A percentile compares a stretch with the other conserved stretches of the same genome.
phyloP scores from a whole-genome alignment of 2,113 vertebrate genomes.

The Vombatus ursinus region DNA sequence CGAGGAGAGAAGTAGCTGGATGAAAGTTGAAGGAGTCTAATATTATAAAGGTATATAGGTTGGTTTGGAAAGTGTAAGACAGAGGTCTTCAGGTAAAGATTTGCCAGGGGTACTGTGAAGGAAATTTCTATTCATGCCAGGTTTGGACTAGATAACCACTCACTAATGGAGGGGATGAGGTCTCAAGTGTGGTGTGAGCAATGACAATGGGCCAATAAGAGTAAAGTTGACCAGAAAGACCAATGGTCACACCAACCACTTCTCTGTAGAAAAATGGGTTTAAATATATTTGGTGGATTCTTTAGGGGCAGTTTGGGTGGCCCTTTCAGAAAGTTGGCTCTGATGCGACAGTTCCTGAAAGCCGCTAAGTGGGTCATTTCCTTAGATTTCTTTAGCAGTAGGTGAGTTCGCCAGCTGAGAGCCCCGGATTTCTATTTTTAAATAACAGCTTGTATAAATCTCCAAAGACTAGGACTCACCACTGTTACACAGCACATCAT shows the following conservation, averaged over 20 bases:
- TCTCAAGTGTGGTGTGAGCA: background rate
- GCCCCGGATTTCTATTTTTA: slow-evolving; percentile 83
- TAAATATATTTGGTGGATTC: background rate
- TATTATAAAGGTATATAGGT: background rate
- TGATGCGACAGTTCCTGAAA: slow-evolving; percentile 69
- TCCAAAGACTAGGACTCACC: slow-evolving; percentile 80
- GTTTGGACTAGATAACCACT: background rate
- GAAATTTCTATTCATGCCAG: background rate
- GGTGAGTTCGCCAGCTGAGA: slow-evolving; percentile 84
- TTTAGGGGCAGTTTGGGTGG: background rate
- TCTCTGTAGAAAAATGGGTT: background rate
- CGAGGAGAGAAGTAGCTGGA: background rate
- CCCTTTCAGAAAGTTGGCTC: slow-evolving; percentile 63
- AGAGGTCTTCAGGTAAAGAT: background rate
- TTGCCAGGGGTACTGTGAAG: background rate
- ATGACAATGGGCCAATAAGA: background rate
- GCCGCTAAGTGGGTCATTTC: slow-evolving; percentile 75
- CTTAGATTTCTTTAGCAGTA: slow-evolving; percentile 76
- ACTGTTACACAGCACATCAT: slow-evolving; percentile 73
- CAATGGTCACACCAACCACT: background rate
- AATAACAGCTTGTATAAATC: slow-evolving; percentile 82
- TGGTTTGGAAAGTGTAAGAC: background rate
- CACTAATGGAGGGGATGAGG: background rate
- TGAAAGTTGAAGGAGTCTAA: background rate
- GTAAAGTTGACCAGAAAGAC: background rate